These are phyloP conservation scores for Trichonephila clavipes DNA, from an alignment of 1,140 invertebrate genomes.

Conservation along the genomic window DNA sequence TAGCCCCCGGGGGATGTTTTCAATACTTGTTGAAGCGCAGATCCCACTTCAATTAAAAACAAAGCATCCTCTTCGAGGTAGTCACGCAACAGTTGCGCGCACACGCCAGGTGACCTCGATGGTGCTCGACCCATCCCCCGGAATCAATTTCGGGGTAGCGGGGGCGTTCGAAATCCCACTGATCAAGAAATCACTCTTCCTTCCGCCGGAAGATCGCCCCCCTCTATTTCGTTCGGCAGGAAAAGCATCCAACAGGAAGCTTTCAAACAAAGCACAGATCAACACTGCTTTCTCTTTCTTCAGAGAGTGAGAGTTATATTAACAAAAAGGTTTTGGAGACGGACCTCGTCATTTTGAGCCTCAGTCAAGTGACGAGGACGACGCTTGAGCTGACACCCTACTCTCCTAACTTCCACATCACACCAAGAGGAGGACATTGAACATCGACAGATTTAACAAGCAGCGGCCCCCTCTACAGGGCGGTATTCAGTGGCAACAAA, in stretches of 20 bases:
- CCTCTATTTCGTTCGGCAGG: not conserved
- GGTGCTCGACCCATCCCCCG: not conserved
- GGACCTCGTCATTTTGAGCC: too few relatives aligned
- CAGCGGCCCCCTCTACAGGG: too few relatives aligned
- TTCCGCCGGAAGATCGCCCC: not conserved
- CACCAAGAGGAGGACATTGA: too few relatives aligned
- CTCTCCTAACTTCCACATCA: too few relatives aligned
- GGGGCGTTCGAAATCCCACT: constrained; percentile 14
- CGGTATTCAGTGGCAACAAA: too few relatives aligned
- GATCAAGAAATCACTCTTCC: constrained; percentile 34
- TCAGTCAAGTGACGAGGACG: too few relatives aligned
- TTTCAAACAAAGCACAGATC: not conserved
- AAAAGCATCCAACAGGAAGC: not conserved
- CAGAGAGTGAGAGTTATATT: too few relatives aligned
- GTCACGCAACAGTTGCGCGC: not conserved
- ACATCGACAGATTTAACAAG: too few relatives aligned
- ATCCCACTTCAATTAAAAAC: constrained; percentile 10
- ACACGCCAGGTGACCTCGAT: constrained; percentile 8
- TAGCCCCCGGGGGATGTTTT: not conserved
- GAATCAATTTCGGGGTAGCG: not conserved
- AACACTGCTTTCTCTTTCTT: too few relatives aligned
- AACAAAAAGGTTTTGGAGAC: too few relatives aligned
- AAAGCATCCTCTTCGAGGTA: not conserved
- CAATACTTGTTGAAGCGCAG: not conserved
- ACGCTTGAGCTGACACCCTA: too few relatives aligned